A percentile compares a stretch with the other conserved stretches of the same genome.
phyloP scores from a whole-genome alignment of 2,888 invertebrate species.

The Eutolmus rufibarbis region DNA sequence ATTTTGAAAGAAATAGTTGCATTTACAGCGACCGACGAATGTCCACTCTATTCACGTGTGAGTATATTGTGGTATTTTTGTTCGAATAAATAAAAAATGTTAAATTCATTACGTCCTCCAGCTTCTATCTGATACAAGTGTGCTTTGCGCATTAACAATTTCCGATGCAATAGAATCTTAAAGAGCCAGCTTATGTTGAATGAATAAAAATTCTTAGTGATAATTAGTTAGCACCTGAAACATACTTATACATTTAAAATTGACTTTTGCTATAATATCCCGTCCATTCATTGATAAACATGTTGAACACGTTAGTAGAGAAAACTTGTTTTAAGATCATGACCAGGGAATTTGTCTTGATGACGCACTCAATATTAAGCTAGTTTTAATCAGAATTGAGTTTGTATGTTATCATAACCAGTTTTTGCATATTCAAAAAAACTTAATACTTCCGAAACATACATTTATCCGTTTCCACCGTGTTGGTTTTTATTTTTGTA shows the following conservation, averaged over 20 bases:
- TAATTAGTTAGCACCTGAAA: neutral
- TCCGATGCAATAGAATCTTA: neutral
- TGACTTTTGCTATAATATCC: neutral
- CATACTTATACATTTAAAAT: neutral
- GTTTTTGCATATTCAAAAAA: neutral
- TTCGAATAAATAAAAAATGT: neutral
- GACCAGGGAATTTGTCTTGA: neutral
- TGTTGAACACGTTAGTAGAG: neutral
- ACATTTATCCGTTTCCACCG: neutral
- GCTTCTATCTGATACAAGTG: neutral
- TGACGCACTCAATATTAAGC: neutral
- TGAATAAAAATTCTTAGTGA: neutral
- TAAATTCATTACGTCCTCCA: neutral
- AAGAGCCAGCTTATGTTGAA: neutral
- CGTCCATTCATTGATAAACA: neutral
- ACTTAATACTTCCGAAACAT: neutral
- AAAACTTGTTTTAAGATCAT: neutral
- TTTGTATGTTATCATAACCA: neutral
- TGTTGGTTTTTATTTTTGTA: neutral
- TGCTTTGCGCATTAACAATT: neutral
- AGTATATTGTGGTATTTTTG: neutral
- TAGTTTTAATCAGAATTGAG: neutral
- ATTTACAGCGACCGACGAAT: neutral
- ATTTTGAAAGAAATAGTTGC: neutral
- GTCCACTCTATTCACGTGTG: neutral